Evolutionary conservation across 2,797 vertebrate species (phyloP), one percentile per base, ranked within the genome.

Genomic region (Hemibagrus guttatus): DNA sequence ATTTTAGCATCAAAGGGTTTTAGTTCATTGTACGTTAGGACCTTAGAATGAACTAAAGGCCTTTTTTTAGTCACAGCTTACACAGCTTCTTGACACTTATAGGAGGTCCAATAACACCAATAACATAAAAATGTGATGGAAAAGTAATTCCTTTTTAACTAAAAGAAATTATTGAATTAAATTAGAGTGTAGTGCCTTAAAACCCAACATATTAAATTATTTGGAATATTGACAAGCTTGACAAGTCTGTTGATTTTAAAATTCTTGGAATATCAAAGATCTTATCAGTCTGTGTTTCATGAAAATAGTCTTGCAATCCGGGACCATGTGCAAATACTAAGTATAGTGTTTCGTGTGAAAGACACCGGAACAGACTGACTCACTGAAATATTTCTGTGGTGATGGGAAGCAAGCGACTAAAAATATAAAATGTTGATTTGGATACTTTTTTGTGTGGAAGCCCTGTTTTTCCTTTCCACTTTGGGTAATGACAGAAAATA

Each of bases 391-490:
- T 59, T 79, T 39, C 54, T 59, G 76, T 78, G 31, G 72, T 16
- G 12, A 59, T 79, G 14, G 52, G 28, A 78, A 8, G 16, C 13
- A 19, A 58, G 11, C 54, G 14, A 11, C 52, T 79, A 59, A 61
- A 80, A 59, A 14, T 78, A 78, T 39, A 14, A 78, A 78, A 59
- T 39, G 54, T 61, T 80, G 21, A 80, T 80, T 59, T 80, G 9
- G 12, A 21, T 72, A 42, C 17, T 66, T 54, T 63, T 81, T 52
- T 52, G 35, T 52, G 26, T 64, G 75, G 8, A 1, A 13, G 19
- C 5, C 3, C 52, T 9, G 17, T 21, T 78, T 76, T 17, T 12
- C 8, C 54, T 21, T 59, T 39, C 2, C 16, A 54, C 16, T 31
- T 52, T 54, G 8, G n/a, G 16, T 54, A 31, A 76, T 76, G 17